phyloP scores from a whole-genome alignment of 1,140 invertebrate genomes.

The Drosophila fuyamai region DNA sequence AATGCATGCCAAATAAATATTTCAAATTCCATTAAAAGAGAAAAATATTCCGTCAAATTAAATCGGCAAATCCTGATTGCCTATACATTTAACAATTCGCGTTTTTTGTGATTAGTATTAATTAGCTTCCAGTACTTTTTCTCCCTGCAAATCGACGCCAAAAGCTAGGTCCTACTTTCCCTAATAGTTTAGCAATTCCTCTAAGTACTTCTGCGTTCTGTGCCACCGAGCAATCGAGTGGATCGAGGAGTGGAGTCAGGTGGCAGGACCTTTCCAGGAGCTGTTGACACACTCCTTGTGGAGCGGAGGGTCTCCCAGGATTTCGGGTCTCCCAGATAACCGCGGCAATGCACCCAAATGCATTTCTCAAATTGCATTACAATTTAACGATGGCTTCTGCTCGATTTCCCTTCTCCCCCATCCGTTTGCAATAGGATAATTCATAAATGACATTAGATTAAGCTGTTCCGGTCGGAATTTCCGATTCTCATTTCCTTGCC shows the following conservation, averaged over 20 bases:
- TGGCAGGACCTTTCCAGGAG: neutral
- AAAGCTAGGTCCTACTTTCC: constrained; percentile 4
- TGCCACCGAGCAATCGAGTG: constrained; percentile 10
- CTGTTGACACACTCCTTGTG: neutral
- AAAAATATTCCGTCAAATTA: no score
- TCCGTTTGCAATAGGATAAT: constrained; percentile 18
- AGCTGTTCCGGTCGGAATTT: constrained; percentile 41
- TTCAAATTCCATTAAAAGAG: no score
- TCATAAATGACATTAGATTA: constrained; percentile 11
- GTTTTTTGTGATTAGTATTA: no score
- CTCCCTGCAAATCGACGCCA: neutral
- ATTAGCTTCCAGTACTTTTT: neutral
- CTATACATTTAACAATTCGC: no score
- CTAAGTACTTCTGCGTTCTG: constrained; percentile 34
- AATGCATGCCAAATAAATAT: no score
- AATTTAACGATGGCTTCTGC: neutral
- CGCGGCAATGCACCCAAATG: constrained; percentile 7
- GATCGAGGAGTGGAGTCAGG: neutral
- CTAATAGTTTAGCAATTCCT: constrained; percentile 61
- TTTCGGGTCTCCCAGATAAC: neutral
- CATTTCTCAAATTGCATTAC: constrained; percentile 28
- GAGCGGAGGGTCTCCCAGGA: no score
- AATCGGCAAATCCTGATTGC: no score
- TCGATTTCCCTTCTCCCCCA: constrained; percentile 1
- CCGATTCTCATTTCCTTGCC: constrained; percentile 33